These are phyloP conservation scores for Brassicogethes aeneus DNA, from an alignment of 2,888 invertebrate species.

Conservation along the genomic window DNA sequence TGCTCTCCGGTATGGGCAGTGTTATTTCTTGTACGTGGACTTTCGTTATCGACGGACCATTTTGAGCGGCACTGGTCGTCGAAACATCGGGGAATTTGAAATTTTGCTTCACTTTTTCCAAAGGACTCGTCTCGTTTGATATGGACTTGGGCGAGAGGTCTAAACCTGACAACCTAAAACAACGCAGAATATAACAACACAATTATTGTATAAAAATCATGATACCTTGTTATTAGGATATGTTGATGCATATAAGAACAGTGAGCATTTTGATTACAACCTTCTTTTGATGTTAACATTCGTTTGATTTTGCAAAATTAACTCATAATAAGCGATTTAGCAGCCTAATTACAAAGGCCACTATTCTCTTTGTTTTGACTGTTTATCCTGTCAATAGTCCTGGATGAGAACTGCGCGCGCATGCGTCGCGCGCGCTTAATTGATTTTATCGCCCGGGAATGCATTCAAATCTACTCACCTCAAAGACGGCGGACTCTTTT, in stretches of 20 bases:
- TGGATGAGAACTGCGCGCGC: constrained; percentile 3
- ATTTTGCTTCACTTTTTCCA: constrained; percentile 35
- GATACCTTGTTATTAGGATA: constrained; percentile 38
- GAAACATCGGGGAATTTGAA: constrained; percentile 26
- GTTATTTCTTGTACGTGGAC: constrained; percentile 26
- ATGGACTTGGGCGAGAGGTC: constrained; percentile 30
- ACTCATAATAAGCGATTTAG: constrained; percentile 14
- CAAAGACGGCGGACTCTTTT: too few relatives aligned
- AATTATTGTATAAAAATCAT: constrained; percentile 4
- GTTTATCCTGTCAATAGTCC: constrained; percentile 3
- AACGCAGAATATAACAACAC: background rate
- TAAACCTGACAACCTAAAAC: constrained; percentile 31
- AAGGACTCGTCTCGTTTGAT: constrained; percentile 27
- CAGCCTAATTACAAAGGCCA: constrained; percentile 10
- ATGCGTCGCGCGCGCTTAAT: constrained; percentile 10
- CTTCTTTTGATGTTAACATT: constrained; percentile 32
- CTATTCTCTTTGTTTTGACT: constrained; percentile 16
- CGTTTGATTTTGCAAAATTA: constrained; percentile 8
- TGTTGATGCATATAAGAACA: constrained; percentile 40
- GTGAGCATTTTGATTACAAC: constrained; percentile 32
- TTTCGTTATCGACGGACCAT: constrained; percentile 25
- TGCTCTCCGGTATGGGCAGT: constrained; percentile 30
- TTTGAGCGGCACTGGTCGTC: constrained; percentile 23
- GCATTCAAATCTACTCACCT: too few relatives aligned
- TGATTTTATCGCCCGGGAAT: constrained; percentile 8